phyloP scores from a whole-genome alignment of 1,140 invertebrate species.

The Linepithema humile region DNA sequence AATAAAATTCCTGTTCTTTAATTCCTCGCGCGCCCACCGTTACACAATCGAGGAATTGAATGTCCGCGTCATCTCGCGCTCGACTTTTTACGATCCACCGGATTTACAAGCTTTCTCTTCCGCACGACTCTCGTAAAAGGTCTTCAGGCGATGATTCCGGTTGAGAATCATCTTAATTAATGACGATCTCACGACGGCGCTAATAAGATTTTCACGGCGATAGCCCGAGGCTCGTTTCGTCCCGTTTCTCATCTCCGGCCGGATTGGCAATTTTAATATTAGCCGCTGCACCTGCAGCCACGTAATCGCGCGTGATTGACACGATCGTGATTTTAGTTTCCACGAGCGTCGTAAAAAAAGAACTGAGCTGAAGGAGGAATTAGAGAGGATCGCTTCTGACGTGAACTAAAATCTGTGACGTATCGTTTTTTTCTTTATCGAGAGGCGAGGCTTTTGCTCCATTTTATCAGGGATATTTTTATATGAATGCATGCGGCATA shows the following conservation, averaged over 20 bases:
- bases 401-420: not conserved
- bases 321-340: not conserved
- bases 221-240: not conserved
- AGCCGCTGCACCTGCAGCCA: not conserved
- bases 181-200: not conserved
- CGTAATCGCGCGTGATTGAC: not conserved
- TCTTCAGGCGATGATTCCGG: not conserved
- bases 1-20: not conserved
- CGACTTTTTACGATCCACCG: not conserved
- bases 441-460: not conserved
- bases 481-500: not conserved
- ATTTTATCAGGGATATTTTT: not conserved
- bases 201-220: conserved; percentile 32
- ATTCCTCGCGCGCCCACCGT: not conserved
- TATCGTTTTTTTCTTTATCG: not conserved
- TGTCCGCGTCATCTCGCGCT: not conserved
- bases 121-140: not conserved
- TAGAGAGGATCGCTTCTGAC: not conserved
- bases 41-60: not conserved
- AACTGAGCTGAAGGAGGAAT: not conserved
- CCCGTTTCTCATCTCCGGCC: not conserved
- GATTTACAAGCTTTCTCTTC: not conserved
- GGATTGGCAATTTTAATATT: conserved; percentile 6
- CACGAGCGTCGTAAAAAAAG: not conserved
- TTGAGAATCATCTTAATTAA: not conserved